phyloP scores from a whole-genome alignment of 53 echinoderm and acorn worm species.

The Echinarachnius parma region DNA sequence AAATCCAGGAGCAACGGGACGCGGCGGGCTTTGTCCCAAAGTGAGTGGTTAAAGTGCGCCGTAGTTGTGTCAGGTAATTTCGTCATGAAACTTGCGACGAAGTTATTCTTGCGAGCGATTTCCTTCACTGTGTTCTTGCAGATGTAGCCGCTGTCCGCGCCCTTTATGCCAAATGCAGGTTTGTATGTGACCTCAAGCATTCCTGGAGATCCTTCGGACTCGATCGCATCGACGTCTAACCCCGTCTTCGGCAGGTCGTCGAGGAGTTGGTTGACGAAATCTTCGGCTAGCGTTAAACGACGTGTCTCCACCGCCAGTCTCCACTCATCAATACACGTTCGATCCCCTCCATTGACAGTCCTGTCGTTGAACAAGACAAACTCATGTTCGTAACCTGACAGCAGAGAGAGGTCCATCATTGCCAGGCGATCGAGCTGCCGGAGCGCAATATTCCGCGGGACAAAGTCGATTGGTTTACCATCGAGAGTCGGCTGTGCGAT shows the following conservation, averaged over 20 bases:
- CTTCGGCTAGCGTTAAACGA: too few species aligned
- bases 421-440: too few species aligned
- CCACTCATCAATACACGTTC: too few species aligned
- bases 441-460: too few species aligned
- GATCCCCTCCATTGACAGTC: too few species aligned
- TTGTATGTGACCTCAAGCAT: slow-evolving; percentile 43
- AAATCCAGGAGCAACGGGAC: slow-evolving; percentile 38
- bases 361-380: too few species aligned
- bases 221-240: slow-evolving; percentile 38
- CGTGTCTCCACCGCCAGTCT: too few species aligned
- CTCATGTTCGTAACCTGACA: too few species aligned
- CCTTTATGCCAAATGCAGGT: slow-evolving; percentile 55
- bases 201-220: slow-evolving; percentile 46
- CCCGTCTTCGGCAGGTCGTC: slow-evolving; percentile 43
- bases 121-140: slow-evolving; percentile 58
- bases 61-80: slow-evolving; percentile 3
- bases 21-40: slow-evolving; percentile 53
- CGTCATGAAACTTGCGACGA: slow-evolving; percentile 51
- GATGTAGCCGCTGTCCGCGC: slow-evolving; percentile 49
- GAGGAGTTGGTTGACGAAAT: slow-evolving; percentile 28
- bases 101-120: slow-evolving; percentile 46
- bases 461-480: too few species aligned
- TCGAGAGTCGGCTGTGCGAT: too few species aligned
- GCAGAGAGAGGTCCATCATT: too few species aligned
- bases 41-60: slow-evolving; percentile 59